Evolutionary conservation across 1,140 invertebrate species (phyloP).

Genomic region (Drosophila parabipectinata): DNA sequence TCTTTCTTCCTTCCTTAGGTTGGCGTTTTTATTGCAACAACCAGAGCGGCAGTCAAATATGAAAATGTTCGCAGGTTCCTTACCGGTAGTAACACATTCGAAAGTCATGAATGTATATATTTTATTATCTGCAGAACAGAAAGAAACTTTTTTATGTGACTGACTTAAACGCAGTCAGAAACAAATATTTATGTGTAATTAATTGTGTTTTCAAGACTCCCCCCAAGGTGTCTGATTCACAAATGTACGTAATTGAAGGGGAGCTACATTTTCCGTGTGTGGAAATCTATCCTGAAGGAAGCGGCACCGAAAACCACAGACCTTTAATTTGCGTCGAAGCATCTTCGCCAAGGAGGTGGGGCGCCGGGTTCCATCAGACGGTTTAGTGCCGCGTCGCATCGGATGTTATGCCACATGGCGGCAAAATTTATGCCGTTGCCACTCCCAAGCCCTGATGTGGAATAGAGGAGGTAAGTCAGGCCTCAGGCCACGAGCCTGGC

Average conservation of each 20-base stretch:
- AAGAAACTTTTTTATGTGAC: not conserved
- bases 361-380: slow-evolving; percentile 46
- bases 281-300: slow-evolving; percentile 11
- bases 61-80: slow-evolving; percentile 22
- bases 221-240: not conserved
- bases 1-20: slow-evolving; percentile 2
- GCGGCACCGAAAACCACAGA: slow-evolving; percentile 37
- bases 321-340: slow-evolving; percentile 68
- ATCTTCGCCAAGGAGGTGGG: slow-evolving; percentile 45
- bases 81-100: slow-evolving; percentile 18
- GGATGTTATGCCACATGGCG: slow-evolving; percentile 15
- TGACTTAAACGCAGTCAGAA: too few relatives aligned
- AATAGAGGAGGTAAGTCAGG: slow-evolving; percentile 16
- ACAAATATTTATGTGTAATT: not conserved
- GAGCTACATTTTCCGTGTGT: not conserved
- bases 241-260: not conserved
- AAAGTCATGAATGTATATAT: slow-evolving; percentile 73
- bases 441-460: slow-evolving; percentile 10
- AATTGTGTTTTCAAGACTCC: not conserved
- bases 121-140: slow-evolving; percentile 16
- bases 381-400: slow-evolving; percentile 38
- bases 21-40: slow-evolving; percentile 29
- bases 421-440: slow-evolving; percentile 60
- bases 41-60: slow-evolving; percentile 31
- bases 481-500: not conserved